Percentiles rank a stretch among this genome's conserved stretches.
Evolutionary conservation across 2,888 invertebrate genomes (phyloP).

Genomic region (Tetragonula carbonaria): DNA sequence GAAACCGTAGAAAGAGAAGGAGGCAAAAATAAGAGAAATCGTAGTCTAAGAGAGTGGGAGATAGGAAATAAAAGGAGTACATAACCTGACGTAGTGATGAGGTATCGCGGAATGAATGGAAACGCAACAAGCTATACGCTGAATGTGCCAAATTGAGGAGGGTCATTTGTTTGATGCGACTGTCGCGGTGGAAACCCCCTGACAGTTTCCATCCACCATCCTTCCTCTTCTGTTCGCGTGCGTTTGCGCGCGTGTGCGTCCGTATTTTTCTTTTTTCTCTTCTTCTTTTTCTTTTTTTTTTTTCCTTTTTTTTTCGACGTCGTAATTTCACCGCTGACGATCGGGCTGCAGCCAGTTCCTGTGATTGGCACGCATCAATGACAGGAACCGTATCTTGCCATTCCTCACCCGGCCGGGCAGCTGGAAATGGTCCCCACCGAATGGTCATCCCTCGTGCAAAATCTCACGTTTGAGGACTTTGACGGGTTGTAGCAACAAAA

Average conservation of each 20-base stretch:
- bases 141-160: conserved; percentile 78
- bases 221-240: background rate
- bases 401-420: conserved; percentile 40
- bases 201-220: conserved; percentile 57
- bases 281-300: conserved; percentile 21
- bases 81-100: conserved; percentile 65
- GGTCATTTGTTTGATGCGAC: conserved; percentile 69
- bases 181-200: conserved; percentile 61
- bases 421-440: conserved; percentile 31
- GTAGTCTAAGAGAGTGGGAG: conserved; percentile 16
- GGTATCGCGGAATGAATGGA: conserved; percentile 73
- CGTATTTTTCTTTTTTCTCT: background rate
- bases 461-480: conserved; percentile 44
- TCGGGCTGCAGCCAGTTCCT: conserved; percentile 49
- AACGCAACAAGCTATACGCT: conserved; percentile 78
- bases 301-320: conserved; percentile 35
- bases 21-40: background rate
- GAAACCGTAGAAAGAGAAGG: background rate
- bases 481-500: conserved; percentile 44
- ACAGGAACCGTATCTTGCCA: conserved; percentile 43
- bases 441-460: conserved; percentile 37
- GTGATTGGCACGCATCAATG: conserved; percentile 70
- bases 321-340: conserved; percentile 69
- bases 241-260: too few species aligned
- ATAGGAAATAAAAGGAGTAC: conserved; percentile 41